phyloP scores from a whole-genome alignment of 2,888 invertebrate species.

The Drosophila aldrichi region DNA sequence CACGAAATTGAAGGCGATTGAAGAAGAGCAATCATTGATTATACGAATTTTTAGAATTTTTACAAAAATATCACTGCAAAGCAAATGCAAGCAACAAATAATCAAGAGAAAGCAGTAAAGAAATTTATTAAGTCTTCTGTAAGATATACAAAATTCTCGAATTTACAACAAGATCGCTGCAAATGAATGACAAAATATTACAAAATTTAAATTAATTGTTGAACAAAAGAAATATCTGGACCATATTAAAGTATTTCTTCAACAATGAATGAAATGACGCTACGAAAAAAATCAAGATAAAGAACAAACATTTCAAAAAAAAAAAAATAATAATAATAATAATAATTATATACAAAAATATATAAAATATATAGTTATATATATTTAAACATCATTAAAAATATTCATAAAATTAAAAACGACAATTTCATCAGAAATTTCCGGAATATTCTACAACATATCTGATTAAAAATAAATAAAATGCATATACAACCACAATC shows the following conservation, averaged over 20 bases:
- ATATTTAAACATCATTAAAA: background rate
- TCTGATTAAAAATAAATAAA: background rate
- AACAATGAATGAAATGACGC: background rate
- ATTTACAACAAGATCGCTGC: too few species aligned
- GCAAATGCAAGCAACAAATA: background rate
- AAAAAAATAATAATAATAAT: too few species aligned
- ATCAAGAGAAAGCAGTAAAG: too few species aligned
- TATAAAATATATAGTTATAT: background rate
- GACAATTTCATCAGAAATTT: background rate
- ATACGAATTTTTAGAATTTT: background rate
- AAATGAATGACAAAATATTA: background rate
- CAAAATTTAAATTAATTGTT: background rate
- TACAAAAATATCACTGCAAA: background rate
- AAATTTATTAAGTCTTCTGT: too few species aligned
- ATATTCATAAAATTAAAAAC: background rate
- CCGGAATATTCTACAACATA: background rate
- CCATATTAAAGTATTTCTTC: too few species aligned
- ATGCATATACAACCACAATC: background rate
- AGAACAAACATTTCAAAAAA: too few species aligned
- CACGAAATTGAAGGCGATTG: background rate
- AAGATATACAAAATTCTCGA: too few species aligned
- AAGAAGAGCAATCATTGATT: background rate
- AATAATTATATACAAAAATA: too few species aligned
- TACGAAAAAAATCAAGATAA: background rate
- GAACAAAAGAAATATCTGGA: too few species aligned